Base-by-base conservation (phyloP, 2,113 vertebrate genomes). In the Spilogale gracilis region DNA sequence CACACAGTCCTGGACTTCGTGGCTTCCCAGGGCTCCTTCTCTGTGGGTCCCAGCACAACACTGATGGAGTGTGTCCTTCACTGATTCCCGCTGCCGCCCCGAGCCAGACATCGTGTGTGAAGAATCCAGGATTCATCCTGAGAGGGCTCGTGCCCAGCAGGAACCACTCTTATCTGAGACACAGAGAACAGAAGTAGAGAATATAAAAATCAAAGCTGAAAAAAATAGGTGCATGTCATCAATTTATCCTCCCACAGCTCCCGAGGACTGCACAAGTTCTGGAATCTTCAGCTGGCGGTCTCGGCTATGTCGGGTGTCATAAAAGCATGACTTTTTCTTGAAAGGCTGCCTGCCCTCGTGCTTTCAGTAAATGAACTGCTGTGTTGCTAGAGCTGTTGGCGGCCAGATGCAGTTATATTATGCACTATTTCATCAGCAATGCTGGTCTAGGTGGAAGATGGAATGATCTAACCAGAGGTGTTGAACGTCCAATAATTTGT, bases 41-140 rank as follows among this genome's bases (percentile, higher is more conserved):
- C 43, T 0, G 27, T 9, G 8, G 71, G 32, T 30, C 45, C 63
- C 17, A 58, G 56, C 61, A 7, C 58, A 20, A 18, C 38, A 38
- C 30, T n/a, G 3, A 9, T 8, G 1, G 23, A 9, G 8, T 1
- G 0, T 11, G 23, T 18, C 60, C 52, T n/a, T 8, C 23, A 4
- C 1, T 0, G 14, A 0, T 18, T 52, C 14, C 27, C 9, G 14
- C 61, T 9, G 23, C 67, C 30, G 20, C 30, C 9, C 90, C 54
- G 45, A 21, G 27, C 73, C 32, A 25, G 69, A 74, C 2, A 0
- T 78, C 61, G 1, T 1, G 9, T 17, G 14, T 52, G 12, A 67
- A 16, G 58, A 83, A 21, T 21, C 73, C 52, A 2, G 14, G 27
- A 60, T 9, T 32, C 38, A 0, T 9, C 27, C 2, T 50, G 9